Base-by-base conservation (phyloP, 2,888 invertebrate species). In the Acrobeloides nanus region DNA sequence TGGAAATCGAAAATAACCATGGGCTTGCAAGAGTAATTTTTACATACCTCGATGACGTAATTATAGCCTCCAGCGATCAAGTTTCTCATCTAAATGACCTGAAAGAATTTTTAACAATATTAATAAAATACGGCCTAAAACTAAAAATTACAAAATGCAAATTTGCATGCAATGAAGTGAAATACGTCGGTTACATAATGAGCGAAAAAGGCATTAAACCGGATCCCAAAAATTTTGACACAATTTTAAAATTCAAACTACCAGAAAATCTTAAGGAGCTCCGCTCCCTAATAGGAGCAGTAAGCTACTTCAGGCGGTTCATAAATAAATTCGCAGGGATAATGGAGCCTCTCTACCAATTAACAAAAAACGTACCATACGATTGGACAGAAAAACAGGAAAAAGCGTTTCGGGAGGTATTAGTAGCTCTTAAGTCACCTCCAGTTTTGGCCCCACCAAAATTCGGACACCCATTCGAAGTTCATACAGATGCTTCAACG, bases 61-160 rank as follows among this genome's bases (percentile, higher is more conserved):
- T 57, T 0, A 24, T 61, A 3, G 52, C 45, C 0, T 48, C 46
- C 1, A 21, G 32, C 8, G 38, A 42, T 0, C 34, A 46, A 15
- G 56, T 56, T 18, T 39, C 58, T 33, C 61, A 61, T 46, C 29
- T 59, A 12, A 8, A 18, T 10, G 61, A 61, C 49, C 25, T 61
- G 12, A 42, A 53, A 5, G 46, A 53, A 34, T 38, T 61, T 23
- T 31, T 61, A 5, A 17, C 17, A 7, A 38, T 34, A 3, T 33
- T 61, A 21, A 21, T 20, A 1, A 17, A 46, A 8, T 38, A 48
- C 21, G 56, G 52, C 8, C 23, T 62, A 35, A 60, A 57, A 38
- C 18, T 57, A 1, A 41, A 43, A 23, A 33, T 53, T 3, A 25
- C 38, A 7, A 62, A 62, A 29, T 57, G 61, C 38, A 29, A 20